A percentile compares a stretch with the other conserved stretches of the same genome.
These are phyloP conservation scores for Taenaris catops DNA, from an alignment of 2,888 invertebrate genomes.

Conservation along the genomic window DNA sequence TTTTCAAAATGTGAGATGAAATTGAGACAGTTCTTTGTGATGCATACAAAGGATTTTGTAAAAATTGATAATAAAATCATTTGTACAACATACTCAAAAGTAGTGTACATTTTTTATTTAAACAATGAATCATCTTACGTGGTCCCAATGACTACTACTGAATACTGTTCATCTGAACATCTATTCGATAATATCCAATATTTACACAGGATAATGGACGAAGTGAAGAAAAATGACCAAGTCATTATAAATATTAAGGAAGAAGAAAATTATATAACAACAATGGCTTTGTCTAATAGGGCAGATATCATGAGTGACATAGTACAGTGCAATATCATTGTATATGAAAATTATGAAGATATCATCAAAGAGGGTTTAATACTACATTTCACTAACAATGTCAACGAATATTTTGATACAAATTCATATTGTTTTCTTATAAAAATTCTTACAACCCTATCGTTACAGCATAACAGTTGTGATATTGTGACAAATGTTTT, in stretches of 20 bases:
- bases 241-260: slow-evolving; percentile 37
- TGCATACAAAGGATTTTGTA: slow-evolving; percentile 49
- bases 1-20: slow-evolving; percentile 32
- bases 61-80: slow-evolving; percentile 41
- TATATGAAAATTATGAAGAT: slow-evolving; percentile 52
- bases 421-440: slow-evolving; percentile 41
- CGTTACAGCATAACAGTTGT: slow-evolving; percentile 37
- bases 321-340: slow-evolving; percentile 33
- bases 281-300: slow-evolving; percentile 51
- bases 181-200: slow-evolving; percentile 45
- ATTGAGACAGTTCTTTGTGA: slow-evolving; percentile 44
- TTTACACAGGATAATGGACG: slow-evolving; percentile 41
- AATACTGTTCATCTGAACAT: slow-evolving; percentile 42
- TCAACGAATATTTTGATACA: slow-evolving; percentile 42
- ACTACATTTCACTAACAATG: slow-evolving; percentile 40
- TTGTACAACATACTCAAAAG: slow-evolving; percentile 51
- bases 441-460: slow-evolving; percentile 33
- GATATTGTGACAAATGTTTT: slow-evolving; percentile 38
- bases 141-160: slow-evolving; percentile 26
- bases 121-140: slow-evolving; percentile 38
- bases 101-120: slow-evolving; percentile 44
- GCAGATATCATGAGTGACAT: slow-evolving; percentile 49
- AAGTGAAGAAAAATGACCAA: slow-evolving; percentile 41
- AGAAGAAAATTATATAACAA: slow-evolving; percentile 48
- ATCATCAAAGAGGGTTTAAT: slow-evolving; percentile 34